phyloP scores from a whole-genome alignment of 2,113 vertebrate genomes.

The Dasypus novemcinctus region DNA sequence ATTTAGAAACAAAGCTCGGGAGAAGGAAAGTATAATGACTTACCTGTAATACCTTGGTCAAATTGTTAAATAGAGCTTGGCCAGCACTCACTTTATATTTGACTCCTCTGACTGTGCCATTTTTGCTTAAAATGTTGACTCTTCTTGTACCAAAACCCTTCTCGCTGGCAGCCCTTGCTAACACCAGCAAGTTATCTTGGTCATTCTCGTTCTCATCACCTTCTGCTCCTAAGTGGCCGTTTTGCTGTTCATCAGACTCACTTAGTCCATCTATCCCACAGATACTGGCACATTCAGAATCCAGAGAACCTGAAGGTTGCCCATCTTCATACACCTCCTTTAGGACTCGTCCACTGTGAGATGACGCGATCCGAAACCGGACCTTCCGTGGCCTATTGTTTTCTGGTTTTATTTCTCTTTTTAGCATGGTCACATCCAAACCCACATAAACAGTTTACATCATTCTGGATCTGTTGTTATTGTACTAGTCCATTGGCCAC shows the following conservation, averaged over 20 bases:
- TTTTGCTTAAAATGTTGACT: constrained; percentile 98
- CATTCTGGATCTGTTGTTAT: constrained; percentile 74
- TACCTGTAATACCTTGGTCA: constrained; percentile 90
- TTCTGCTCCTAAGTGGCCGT: constrained; percentile 86
- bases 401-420: constrained; percentile 78
- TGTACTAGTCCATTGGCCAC: constrained; percentile 72
- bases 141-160: constrained; percentile 90
- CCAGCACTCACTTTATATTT: constrained; percentile 98
- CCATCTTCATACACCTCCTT: constrained; percentile 95
- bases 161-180: constrained; percentile 90
- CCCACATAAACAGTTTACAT: constrained; percentile 84
- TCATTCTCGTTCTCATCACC: constrained; percentile 88
- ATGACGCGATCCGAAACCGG: constrained; percentile 95
- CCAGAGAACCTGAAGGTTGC: constrained; percentile 88
- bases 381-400: constrained; percentile 90
- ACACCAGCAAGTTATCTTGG: constrained; percentile 89
- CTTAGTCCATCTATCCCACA: constrained; percentile 90
- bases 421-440: constrained; percentile 83
- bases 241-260: constrained; percentile 85
- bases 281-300: constrained; percentile 93
- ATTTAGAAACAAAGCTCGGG: neutral
- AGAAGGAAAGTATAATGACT: constrained; percentile 70
- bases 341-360: constrained; percentile 93
- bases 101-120: constrained; percentile 96
- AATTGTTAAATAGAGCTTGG: constrained; percentile 94